A percentile compares a stretch with the other conserved stretches of the same genome.
Evolutionary conservation across 37 sponge, comb jelly and placozoan species (phyloP).

Genomic region (Oopsacas minuta): DNA sequence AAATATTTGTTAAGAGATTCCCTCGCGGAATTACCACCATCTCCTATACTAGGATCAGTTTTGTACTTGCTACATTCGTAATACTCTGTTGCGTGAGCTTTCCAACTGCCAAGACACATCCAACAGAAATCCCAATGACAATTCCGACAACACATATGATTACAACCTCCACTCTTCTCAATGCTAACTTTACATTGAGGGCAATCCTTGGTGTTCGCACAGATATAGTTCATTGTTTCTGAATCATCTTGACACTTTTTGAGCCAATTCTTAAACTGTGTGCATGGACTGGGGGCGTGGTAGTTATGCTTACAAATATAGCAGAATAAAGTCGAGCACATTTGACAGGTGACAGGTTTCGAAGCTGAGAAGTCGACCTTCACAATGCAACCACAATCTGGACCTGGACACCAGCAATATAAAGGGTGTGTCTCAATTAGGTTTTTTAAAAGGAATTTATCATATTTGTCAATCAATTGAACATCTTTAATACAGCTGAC

Average conservation of each 20-base stretch:
- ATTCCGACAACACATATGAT: constrained; percentile 49
- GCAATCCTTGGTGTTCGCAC: constrained; percentile 77
- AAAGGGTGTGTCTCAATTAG: constrained; percentile 32
- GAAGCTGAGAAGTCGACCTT: constrained; percentile 11
- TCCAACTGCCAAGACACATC: constrained; percentile 76
- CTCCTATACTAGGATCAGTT: constrained; percentile 21
- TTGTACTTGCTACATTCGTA: constrained; percentile 76
- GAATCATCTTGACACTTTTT: constrained; percentile 66
- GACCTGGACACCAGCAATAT: constrained; percentile 72
- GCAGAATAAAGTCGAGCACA: not conserved
- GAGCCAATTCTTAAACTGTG: constrained; percentile 39
- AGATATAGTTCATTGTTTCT: constrained; percentile 76
- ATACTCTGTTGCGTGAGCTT: constrained; percentile 55
- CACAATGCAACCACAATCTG: constrained; percentile 36
- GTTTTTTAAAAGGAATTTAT: not conserved
- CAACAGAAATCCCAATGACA: constrained; percentile 55
- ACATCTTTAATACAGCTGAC: not conserved
- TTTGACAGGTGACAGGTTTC: not conserved
- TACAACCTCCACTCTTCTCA: constrained; percentile 91
- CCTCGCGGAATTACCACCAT: constrained; percentile 27
- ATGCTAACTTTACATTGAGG: constrained; percentile 68
- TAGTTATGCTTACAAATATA: not conserved
- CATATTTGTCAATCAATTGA: constrained; percentile 9
- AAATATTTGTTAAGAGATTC: constrained; percentile 65
- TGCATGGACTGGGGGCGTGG: not conserved